Percentiles rank a stretch among this genome's conserved stretches.
Evolutionary conservation across 2,797 vertebrate species (phyloP).

Genomic region (Apogon talboti): DNA sequence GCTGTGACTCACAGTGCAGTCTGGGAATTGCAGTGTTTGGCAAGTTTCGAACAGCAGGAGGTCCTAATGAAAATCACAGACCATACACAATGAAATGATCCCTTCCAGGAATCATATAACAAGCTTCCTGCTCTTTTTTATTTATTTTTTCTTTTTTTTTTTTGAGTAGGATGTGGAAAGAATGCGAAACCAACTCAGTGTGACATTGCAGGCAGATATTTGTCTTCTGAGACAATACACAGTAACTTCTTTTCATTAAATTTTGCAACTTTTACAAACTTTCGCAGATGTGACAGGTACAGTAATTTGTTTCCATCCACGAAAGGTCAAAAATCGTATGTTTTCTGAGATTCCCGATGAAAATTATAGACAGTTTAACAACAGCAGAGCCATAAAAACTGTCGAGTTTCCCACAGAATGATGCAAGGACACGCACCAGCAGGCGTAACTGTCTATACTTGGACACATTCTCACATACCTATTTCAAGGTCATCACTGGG

Average conservation of each 20-base stretch:
- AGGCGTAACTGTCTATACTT: not conserved
- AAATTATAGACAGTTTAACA: conserved; percentile 12
- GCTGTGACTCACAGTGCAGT: conserved; percentile 73
- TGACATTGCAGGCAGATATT: conserved; percentile 58
- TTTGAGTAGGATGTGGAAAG: conserved; percentile 28
- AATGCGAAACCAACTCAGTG: conserved; percentile 42
- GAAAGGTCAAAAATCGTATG: conserved; percentile 13
- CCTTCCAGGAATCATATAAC: conserved; percentile 74
- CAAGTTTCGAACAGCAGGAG: conserved; percentile 52
- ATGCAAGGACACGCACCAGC: conserved; percentile 5
- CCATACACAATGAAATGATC: conserved; percentile 75
- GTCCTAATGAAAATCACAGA: conserved; percentile 69
- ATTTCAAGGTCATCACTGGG: conserved; percentile 66
- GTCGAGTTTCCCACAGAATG: conserved; percentile 2
- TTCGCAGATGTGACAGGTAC: not conserved
- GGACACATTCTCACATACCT: conserved; percentile 59
- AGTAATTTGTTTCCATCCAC: conserved; percentile 4
- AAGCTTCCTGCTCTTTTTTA: conserved; percentile 59
- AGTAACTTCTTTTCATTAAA: no score
- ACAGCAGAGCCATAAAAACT: conserved; percentile 18
- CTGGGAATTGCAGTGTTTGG: conserved; percentile 62
- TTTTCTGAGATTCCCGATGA: conserved; percentile 23
- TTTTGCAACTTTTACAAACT: no score
- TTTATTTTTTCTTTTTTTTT: not conserved
- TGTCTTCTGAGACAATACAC: no score